Conservation (phyloP, 2,113 vertebrate genomes). For the Brachyhypopomus occidentalis region DNA sequence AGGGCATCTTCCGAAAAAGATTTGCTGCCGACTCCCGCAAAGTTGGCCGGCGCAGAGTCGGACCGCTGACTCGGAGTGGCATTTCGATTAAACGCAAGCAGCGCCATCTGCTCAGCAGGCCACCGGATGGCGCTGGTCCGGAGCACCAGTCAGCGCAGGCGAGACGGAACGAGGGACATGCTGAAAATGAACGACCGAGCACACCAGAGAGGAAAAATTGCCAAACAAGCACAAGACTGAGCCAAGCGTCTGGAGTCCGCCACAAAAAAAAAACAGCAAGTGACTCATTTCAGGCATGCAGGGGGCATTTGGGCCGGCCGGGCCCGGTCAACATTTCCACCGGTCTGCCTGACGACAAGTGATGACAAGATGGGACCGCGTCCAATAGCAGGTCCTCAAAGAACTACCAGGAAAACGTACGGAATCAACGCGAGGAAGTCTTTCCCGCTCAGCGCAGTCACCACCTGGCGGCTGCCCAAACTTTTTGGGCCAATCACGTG, state of each 20-base stretch:
- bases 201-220: not conserved
- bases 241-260: not conserved
- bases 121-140: not conserved
- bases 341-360: conserved; percentile 26
- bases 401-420: no score
- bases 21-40: no score
- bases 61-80: no score
- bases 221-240: not conserved
- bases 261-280: not conserved
- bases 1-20: not conserved
- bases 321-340: conserved; percentile 33
- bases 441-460: not conserved
- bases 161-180: not conserved
- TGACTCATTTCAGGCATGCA: conserved; percentile 13
- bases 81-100: conserved; percentile 15
- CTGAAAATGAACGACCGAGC: not conserved
- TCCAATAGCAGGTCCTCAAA: no score
- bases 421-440: no score
- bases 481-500: conserved; percentile 6
- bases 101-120: not conserved
- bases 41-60: no score
- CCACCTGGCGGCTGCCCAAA: not conserved
- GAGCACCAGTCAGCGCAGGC: not conserved
- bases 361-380: not conserved
- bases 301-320: not conserved